phyloP scores from a whole-genome alignment of 2,113 vertebrate genomes.

The Corythaixoides concolor region DNA sequence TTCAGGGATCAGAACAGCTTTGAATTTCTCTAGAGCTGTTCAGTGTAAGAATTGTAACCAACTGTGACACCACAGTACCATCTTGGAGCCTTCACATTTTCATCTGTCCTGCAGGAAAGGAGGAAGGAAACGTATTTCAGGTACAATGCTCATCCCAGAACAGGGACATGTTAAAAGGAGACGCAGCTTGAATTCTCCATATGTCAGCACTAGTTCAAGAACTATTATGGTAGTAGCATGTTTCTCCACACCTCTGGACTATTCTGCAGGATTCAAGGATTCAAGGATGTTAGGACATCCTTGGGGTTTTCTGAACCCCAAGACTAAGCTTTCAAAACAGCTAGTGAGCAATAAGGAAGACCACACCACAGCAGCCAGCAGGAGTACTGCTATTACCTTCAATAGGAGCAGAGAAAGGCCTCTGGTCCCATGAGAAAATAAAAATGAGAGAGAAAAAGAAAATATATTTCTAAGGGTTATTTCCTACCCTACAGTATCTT shows the following conservation, averaged over 20 bases:
- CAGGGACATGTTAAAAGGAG: neutral
- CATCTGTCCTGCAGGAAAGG: neutral
- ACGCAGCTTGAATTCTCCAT: neutral
- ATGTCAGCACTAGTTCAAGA: neutral
- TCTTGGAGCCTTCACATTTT: neutral
- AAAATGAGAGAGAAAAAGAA: neutral
- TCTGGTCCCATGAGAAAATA: neutral
- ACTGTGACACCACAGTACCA: neutral
- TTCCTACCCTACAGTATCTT: neutral
- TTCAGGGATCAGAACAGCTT: conserved; percentile 2
- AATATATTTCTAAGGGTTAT: neutral
- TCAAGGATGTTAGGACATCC: neutral
- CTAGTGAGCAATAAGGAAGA: neutral
- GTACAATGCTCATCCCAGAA: neutral
- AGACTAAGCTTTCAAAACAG: neutral
- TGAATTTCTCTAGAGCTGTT: conserved; percentile 25
- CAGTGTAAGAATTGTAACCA: neutral
- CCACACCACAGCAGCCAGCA: neutral
- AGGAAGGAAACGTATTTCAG: neutral
- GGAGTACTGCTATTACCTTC: neutral
- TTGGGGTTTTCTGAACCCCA: neutral
- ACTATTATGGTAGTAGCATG: neutral
- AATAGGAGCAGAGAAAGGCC: neutral
- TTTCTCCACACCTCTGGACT: neutral
- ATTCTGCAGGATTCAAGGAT: neutral